Evolutionary conservation across 2,113 vertebrate species (phyloP).

Genomic region (Ascaphus truei): DNA sequence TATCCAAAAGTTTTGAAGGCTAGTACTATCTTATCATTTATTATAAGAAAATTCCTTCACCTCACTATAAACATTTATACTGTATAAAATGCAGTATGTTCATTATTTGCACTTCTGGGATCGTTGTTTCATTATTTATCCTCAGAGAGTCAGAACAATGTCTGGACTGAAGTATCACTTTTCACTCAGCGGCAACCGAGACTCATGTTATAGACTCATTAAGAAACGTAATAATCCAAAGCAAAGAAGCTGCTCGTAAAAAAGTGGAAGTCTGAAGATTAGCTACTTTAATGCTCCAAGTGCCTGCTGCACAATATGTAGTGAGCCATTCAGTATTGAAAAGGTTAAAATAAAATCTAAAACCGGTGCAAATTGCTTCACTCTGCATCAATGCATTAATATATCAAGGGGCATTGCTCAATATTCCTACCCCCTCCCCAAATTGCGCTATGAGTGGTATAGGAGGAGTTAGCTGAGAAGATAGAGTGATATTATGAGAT

Average conservation of each 20-base stretch:
- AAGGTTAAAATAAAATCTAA: no score
- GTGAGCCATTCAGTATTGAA: no score
- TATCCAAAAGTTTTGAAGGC: background rate
- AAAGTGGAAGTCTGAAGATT: no score
- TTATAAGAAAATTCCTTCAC: constrained; percentile 7
- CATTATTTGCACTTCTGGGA: background rate
- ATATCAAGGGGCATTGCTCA: no score
- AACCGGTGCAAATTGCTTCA: no score
- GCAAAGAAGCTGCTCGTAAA: background rate
- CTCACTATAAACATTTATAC: constrained; percentile 11
- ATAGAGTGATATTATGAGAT: no score
- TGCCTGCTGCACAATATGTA: no score
- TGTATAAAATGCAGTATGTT: background rate
- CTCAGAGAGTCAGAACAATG: background rate
- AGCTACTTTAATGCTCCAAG: no score
- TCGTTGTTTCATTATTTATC: constrained; percentile 7
- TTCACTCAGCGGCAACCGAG: background rate
- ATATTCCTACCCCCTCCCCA: no score
- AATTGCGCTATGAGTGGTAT: no score
- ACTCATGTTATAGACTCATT: constrained; percentile 11
- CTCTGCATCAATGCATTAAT: no score
- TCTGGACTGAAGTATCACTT: background rate
- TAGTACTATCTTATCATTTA: constrained; percentile 13
- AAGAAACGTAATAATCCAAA: background rate
- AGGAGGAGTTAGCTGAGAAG: no score